Base-by-base conservation (phyloP, 30 jellyfish, hydroid and myxozoan species). In the Clytia hemisphaerica region DNA sequence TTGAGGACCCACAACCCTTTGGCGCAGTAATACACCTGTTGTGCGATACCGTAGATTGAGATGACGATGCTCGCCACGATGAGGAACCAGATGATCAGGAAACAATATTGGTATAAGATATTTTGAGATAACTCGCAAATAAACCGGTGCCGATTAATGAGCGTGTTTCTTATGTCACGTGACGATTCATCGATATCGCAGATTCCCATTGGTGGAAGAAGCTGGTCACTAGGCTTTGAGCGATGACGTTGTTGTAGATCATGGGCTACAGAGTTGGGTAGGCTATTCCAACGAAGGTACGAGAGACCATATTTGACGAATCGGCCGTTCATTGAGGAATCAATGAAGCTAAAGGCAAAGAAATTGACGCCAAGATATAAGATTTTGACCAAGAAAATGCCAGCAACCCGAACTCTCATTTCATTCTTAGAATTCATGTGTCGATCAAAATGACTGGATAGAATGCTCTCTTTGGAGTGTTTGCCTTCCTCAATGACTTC, bases 151-250 rank as follows among this genome's bases (percentile, higher is more conserved):
- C 60, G 60, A 46, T 46, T 46, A 27, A 46, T n/a, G 24, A 46
- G 60, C 10, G 60, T 46, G 60, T 46, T 46, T 46, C 60, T 27
- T n/a, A 46, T 30, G 10, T 46, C 60, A 46, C 60, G 60, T 46
- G 60, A 46, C 10, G 60, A 46, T 46, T 46, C 60, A 9, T 46
- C 30, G 30, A 46, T 30, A n/a, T 46, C 60, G 60, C 60, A 46
- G 24, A 46, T 46, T 46, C 60, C 60, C 60, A 46, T 46, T 46
- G 60, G 60, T 46, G 60, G 60, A 46, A 46, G 60, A n/a, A 46
- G 24, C 60, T 46, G 30, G 24, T 46, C 24, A 4, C 60, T 30
- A 46, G 60, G 60, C 10, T 46, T 46, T 2, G 24, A 30, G 3
- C 30, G 5, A 46, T 9, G 60, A 4, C 60, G 19, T 3, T n/a